These are phyloP conservation scores for Leuciscus idus DNA, from an alignment of 2,113 vertebrate species.

Conservation along the genomic window DNA sequence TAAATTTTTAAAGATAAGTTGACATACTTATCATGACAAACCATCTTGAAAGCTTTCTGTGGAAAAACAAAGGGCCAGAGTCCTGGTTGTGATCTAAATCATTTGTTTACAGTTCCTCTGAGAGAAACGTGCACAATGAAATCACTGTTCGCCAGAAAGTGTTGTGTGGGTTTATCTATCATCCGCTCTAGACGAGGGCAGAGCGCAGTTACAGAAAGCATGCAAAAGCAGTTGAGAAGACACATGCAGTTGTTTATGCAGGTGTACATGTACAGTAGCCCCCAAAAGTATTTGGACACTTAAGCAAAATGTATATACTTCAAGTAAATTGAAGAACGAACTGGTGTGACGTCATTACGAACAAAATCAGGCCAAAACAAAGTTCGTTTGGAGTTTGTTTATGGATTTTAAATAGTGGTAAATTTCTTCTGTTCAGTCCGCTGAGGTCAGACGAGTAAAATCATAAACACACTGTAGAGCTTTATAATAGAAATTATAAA, in stretches of 20 bases:
- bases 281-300: not conserved
- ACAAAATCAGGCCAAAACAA: no score
- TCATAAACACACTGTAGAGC: no score
- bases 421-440: no score
- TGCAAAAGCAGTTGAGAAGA: slow-evolving; percentile 1
- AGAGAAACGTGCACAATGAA: slow-evolving; percentile 63
- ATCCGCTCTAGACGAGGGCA: slow-evolving; percentile 39
- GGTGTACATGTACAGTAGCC: not conserved
- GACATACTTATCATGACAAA: slow-evolving; percentile 44
- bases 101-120: slow-evolving; percentile 61
- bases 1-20: slow-evolving; percentile 58
- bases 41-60: slow-evolving; percentile 52
- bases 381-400: no score
- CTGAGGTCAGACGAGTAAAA: no score
- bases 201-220: slow-evolving; percentile 20
- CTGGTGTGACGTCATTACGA: no score
- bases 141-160: slow-evolving; percentile 37
- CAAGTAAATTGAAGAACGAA: no score
- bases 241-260: slow-evolving; percentile 4
- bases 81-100: slow-evolving; percentile 55
- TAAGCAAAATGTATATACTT: not conserved
- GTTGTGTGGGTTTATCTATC: slow-evolving; percentile 45
- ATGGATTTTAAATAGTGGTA: no score
- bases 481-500: no score
- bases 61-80: slow-evolving; percentile 33